Conservation (phyloP, 37 sponge, comb jelly and placozoan genomes). For the Ianthella basta region DNA sequence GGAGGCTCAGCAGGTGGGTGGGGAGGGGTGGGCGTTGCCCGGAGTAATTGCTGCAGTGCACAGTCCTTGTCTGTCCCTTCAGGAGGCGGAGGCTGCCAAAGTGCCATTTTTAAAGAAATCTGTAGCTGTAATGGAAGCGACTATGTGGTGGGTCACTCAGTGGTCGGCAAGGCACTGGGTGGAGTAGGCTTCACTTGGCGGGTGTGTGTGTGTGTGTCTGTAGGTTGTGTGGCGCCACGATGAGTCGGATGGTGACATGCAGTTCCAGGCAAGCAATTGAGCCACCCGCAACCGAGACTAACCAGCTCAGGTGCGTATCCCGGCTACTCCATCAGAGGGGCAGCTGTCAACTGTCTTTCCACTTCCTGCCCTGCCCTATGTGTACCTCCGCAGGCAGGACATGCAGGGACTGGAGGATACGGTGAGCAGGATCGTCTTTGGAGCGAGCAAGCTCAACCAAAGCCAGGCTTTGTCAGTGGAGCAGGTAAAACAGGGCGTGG, state of each 20-base stretch:
- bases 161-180: not conserved
- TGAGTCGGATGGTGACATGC: slow-evolving; percentile 21
- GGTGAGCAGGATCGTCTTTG: not conserved
- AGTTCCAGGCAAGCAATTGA: not conserved
- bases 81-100: not conserved
- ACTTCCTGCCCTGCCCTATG: no score
- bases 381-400: slow-evolving; percentile 1
- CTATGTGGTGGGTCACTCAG: not conserved
- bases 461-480: no score
- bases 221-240: slow-evolving; percentile 4
- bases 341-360: no score
- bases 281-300: slow-evolving; percentile 12
- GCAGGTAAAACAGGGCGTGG: no score
- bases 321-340: no score
- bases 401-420: not conserved
- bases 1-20: slow-evolving; percentile 11
- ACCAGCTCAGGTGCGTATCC: slow-evolving; percentile 17
- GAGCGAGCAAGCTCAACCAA: not conserved
- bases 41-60: not conserved
- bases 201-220: not conserved
- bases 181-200: not conserved
- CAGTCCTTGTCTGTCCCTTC: not conserved
- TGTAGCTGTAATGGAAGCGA: not conserved
- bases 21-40: not conserved
- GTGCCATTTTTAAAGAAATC: slow-evolving; percentile 2